Percentiles rank a stretch among this genome's conserved stretches.
phyloP scores from a whole-genome alignment of 2,888 invertebrate species.

The Habrosyne pyritoides region DNA sequence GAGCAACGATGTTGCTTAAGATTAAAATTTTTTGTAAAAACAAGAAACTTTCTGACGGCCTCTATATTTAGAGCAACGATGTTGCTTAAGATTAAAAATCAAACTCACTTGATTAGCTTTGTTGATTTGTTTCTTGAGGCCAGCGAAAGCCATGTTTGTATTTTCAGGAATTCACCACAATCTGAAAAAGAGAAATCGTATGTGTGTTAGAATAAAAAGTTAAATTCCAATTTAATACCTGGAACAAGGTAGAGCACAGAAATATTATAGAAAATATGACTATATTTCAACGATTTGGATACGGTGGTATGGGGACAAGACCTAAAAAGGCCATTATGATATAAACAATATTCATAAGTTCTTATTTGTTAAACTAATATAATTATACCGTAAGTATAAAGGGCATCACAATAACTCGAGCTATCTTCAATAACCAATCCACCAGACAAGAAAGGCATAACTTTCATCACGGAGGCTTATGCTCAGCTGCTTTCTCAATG shows the following conservation, averaged over 20 bases:
- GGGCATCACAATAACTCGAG: neutral
- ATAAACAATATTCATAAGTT: too few relatives aligned
- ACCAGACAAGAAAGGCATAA: neutral
- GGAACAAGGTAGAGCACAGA: too few relatives aligned
- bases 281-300: too few relatives aligned
- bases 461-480: neutral
- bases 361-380: too few relatives aligned
- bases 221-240: too few relatives aligned
- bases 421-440: neutral
- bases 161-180: conserved; percentile 43
- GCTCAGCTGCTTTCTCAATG: neutral
- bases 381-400: too few relatives aligned
- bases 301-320: too few relatives aligned
- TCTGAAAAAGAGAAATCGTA: conserved; percentile 49
- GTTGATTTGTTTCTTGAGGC: conserved; percentile 99
- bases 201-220: neutral
- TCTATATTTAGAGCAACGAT: conserved; percentile 13
- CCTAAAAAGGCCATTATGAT: too few relatives aligned
- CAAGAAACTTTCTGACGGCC: conserved; percentile 9
- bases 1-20: conserved; percentile 7
- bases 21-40: too few relatives aligned
- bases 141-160: conserved; percentile 97
- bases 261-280: too few relatives aligned
- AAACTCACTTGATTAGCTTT: conserved; percentile 98
- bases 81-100: conserved; percentile 18